Evolutionary conservation across 2,113 vertebrate species (phyloP), one percentile per base, ranked within the genome.

Genomic region (Syrmaticus mikado): DNA sequence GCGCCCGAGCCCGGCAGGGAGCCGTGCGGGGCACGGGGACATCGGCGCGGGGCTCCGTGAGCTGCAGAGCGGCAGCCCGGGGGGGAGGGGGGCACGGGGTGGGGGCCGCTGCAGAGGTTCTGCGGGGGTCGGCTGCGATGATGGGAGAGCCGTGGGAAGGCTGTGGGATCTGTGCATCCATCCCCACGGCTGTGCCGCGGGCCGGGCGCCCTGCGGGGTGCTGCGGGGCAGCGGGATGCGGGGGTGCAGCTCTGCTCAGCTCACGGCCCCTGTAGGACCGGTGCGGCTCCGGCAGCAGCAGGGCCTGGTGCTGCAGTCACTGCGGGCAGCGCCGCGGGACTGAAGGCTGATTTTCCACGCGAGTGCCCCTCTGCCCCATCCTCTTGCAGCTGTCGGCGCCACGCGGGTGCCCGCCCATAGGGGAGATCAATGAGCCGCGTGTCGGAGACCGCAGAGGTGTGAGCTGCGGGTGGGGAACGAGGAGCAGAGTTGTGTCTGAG

Each of bases 171-270:
- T 10, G 8, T 1, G 40, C 8, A 15, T 24, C 46, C 71, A 27
- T 6, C 16, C 15, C 5, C 36, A 18, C 0, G 2, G 38, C 48
- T 34, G 28, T 19, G 28, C n/a, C 6, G 3, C 30, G 64, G 22
- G 16, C 27, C 0, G 7, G 13, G 21, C 11, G 15, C 48, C 48
- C 10, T 21, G 46, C 41, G 13, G 27, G 70, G 32, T 64, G 21
- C 19, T 0, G 55, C 1, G 3, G 22, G 24, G 34, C 0, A 1
- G 13, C 34, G 17, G 24, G 71, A 25, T 65, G 28, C 12, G 0
- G 57, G 58, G 71, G n/a, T 57, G 55, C 5, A 16, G 53, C 53
- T 18, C 38, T 3, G 2, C 22, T 76, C 38, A 1, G 8, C 27
- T 18, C 11, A 1, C 48, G 48, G 48, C 12, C n/a, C 28, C 36